Base-by-base conservation (phyloP, 2,888 invertebrate genomes). In the Amblyteles armatorius region DNA sequence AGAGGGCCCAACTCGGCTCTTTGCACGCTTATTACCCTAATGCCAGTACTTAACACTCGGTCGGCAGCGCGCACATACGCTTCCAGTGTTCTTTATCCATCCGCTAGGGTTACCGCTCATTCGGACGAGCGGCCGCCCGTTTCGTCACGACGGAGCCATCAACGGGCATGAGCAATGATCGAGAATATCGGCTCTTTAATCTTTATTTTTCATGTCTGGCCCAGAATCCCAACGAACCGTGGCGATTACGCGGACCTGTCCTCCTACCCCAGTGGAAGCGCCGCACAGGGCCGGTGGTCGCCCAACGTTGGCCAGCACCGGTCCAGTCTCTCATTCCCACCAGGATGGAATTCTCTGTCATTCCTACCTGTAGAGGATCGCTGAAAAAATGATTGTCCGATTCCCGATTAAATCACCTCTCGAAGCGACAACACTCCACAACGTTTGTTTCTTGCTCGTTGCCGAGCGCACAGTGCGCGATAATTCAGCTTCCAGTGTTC, bases 1-100 rank as follows among this genome's bases (percentile, higher is more conserved):
- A 71, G 73, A 77, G 44, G 77, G 74, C 63, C 74, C 85, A 68
- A 88, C 89, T 90, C 90, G 89, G 84, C 88, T 90, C 91, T 93
- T 92, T 93, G 91, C 92, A 93, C 92, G 92, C 92, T 93, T 93
- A 93, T 93, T 93, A 92, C 91, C 91, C 91, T 93, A 93, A 93
- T 93, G 91, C 88, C 91, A 93, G 93, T 93, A 92, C 92, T 93
- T 93, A 92, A 91, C 92, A 92, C 93, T 90, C 91, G 89, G 91
- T 92, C 92, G 90, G 91, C 88, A 88, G 88, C 88, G 88, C 90
- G 89, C 90, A 68, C 65, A 74, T 83, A 73, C 83, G 73, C 83
- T 73, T 80, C 81, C 71, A 65, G 69, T 33, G 79, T 79, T 79
- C 77, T 68, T 85, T 83, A 82, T 85, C 74, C 77, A 29, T 76